Evolutionary conservation across 1,140 invertebrate species (phyloP), one percentile per base, ranked within the genome.

Genomic region (Solen grandis): DNA sequence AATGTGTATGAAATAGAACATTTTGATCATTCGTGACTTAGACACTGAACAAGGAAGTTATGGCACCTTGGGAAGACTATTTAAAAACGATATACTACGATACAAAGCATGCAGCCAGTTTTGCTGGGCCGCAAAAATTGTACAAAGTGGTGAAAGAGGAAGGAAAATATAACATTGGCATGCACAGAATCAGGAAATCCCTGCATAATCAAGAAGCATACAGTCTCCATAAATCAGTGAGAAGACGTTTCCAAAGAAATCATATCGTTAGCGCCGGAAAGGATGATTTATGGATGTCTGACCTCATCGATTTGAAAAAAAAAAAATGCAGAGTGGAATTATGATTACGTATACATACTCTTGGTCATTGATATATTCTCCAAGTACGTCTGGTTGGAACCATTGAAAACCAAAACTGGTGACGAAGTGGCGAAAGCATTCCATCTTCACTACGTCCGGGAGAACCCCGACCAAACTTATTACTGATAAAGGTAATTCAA

Each of bases 191-290:
- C n/a, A n/a, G n/a, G n/a, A n/a, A n/a, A n/a, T n/a, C n/a, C n/a
- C n/a, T n/a, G n/a, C n/a, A n/a, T n/a, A n/a, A n/a, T n/a, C 35
- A 66, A 38, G 63, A 66, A 66, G 13, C 63, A 4, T 38, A 66
- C 29, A 66, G 35, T 36, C 31, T 68, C 16, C 65, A 46, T 33
- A 68, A 46, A 52, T 46, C 65, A n/a, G 41, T 68, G 22, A 46
- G 65, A 68, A 50, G 65, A 52, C 65, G 65, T 36, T 68, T 68
- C n/a, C 38, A 50, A 50, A 68, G 65, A 68, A 66, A 66, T 25
- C 63, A 66, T 41, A 13, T 66, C 33, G 63, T 66, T 36, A 66
- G 63, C 29, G 31, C n/a, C n/a, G n/a, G n/a, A n/a, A n/a, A n/a
- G n/a, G n/a, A n/a, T n/a, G n/a, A n/a, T n/a, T n/a, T n/a, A 19